Conservation (phyloP, 2,113 vertebrate genomes). For the Brevimyrus niger region DNA sequence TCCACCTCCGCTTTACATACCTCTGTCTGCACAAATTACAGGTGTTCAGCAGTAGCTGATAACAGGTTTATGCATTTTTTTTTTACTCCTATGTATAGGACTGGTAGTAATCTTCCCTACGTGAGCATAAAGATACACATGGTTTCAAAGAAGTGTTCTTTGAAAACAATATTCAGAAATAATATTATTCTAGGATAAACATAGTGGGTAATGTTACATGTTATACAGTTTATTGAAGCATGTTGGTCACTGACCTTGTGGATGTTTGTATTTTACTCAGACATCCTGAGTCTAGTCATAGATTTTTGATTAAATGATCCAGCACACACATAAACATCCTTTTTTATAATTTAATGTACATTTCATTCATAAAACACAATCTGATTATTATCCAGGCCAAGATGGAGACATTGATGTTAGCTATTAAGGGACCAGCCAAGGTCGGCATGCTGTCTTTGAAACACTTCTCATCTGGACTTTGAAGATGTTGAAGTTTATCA, state of each 20-base stretch:
- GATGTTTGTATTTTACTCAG: not conserved
- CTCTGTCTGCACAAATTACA: constrained; percentile 26
- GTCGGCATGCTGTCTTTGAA: not conserved
- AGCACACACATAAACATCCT: not conserved
- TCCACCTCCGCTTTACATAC: constrained; percentile 14
- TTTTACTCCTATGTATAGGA: constrained; percentile 17
- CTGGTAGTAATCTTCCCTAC: not conserved
- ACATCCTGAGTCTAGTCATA: not conserved
- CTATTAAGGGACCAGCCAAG: not conserved
- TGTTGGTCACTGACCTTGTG: not conserved
- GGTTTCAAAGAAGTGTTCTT: not conserved
- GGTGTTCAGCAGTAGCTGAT: constrained; percentile 32
- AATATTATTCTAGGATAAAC: not conserved
- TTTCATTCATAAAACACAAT: not conserved
- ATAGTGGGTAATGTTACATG: not conserved
- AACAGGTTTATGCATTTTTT: constrained; percentile 38
- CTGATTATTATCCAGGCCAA: not conserved
- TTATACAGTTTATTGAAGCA: not conserved
- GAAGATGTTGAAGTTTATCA: not conserved
- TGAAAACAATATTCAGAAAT: not conserved
- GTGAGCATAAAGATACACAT: not conserved
- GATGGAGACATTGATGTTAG: not conserved
- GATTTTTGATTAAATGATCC: not conserved
- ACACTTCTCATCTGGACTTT: not conserved
- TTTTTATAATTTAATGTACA: not conserved